Percentiles rank a stretch among this genome's conserved stretches.
These are phyloP conservation scores for Protonemura montana DNA, from an alignment of 2,888 invertebrate genomes.

Conservation along the genomic window DNA sequence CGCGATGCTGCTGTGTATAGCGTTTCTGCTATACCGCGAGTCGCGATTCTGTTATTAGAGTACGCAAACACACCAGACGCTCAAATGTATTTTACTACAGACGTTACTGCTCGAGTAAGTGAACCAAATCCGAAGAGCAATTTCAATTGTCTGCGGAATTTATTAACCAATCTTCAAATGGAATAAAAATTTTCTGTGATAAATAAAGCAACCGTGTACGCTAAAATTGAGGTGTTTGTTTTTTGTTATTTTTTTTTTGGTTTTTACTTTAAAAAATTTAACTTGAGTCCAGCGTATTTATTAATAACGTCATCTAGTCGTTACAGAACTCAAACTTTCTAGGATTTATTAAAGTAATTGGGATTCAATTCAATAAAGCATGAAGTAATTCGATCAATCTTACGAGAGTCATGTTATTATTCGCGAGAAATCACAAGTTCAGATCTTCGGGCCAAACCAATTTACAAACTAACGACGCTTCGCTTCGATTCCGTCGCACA, in stretches of 20 bases:
- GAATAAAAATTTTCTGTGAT: neutral
- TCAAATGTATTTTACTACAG: neutral
- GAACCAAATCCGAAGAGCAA: neutral
- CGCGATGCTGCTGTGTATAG: neutral
- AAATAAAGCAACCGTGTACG: neutral
- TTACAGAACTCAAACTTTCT: neutral
- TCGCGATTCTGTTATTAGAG: neutral
- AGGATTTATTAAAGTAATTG: neutral
- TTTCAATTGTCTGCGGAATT: neutral
- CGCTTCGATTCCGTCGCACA: no score
- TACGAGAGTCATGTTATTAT: no score
- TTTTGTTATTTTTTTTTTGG: neutral
- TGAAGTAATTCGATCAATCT: neutral
- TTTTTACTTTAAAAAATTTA: neutral
- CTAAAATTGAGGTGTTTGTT: neutral
- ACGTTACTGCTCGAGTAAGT: neutral
- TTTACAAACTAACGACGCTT: no score
- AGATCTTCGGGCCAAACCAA: no score
- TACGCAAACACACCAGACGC: neutral
- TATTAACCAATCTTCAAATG: slow-evolving; percentile 12
- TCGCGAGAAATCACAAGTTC: no score
- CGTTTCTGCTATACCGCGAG: no score
- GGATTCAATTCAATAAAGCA: neutral
- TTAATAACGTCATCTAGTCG: neutral
- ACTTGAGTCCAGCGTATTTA: neutral